phyloP scores from a whole-genome alignment of 2,797 vertebrate species.

The Coracias cyanogaster region DNA sequence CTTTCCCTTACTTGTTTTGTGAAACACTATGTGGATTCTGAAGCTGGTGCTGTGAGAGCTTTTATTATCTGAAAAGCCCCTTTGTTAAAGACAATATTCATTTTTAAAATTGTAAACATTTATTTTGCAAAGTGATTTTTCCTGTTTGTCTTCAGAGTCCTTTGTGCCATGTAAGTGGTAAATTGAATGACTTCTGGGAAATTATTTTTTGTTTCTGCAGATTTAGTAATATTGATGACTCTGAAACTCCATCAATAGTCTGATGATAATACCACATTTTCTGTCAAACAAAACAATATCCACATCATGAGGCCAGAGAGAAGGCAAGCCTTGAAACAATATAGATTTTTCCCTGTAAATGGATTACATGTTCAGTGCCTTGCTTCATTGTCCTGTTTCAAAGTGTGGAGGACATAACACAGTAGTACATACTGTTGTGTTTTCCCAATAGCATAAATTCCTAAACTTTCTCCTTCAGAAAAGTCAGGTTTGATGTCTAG shows the following conservation, averaged over 20 bases:
- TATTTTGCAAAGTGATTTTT: not conserved
- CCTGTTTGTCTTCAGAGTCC: not conserved
- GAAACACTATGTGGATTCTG: not conserved
- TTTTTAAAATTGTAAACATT: not conserved
- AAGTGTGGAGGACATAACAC: not conserved
- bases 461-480: not conserved
- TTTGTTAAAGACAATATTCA: not conserved
- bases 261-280: not conserved
- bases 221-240: constrained; percentile 11
- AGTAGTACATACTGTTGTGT: not conserved
- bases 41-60: not conserved
- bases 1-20: not conserved
- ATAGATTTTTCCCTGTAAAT: not conserved
- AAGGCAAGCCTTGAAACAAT: not conserved
- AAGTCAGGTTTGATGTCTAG: not conserved
- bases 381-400: not conserved
- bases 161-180: not conserved
- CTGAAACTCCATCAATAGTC: not conserved
- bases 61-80: not conserved
- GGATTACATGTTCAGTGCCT: not conserved
- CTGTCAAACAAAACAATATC: not conserved
- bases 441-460: not conserved
- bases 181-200: constrained; percentile 1
- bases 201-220: not conserved
- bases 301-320: not conserved